These are phyloP conservation scores for Cerceris ruficornis DNA, from an alignment of 2,888 invertebrate species.

Conservation along the genomic window DNA sequence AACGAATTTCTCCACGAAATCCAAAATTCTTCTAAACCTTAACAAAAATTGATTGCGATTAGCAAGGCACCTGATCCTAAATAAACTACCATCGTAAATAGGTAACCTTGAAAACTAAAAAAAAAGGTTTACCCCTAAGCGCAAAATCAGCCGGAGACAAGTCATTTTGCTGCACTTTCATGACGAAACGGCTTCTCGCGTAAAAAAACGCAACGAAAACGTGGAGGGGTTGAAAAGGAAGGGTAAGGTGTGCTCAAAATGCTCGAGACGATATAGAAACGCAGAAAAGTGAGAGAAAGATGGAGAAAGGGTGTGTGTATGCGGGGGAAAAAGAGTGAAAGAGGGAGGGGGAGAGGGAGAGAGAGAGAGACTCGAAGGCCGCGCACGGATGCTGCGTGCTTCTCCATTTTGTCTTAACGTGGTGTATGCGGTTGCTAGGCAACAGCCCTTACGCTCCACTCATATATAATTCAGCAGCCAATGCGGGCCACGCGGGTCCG, in stretches of 20 bases:
- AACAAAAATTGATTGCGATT: too few relatives aligned
- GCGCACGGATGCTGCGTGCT: constrained; percentile 72
- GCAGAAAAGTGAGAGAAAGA: constrained; percentile 20
- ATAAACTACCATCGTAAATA: too few relatives aligned
- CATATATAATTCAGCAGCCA: constrained; percentile 82
- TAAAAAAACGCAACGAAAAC: not conserved
- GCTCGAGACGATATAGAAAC: constrained; percentile 36
- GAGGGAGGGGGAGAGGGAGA: constrained; percentile 21
- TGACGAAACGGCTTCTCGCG: not conserved
- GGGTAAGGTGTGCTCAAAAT: constrained; percentile 35
- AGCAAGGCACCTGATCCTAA: too few relatives aligned
- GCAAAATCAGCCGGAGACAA: too few relatives aligned
- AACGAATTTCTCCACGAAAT: too few relatives aligned
- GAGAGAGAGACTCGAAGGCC: constrained; percentile 50
- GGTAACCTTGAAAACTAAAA: too few relatives aligned
- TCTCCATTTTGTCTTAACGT: constrained; percentile 82
- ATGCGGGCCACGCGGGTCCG: constrained; percentile 81
- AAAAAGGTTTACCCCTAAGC: too few relatives aligned
- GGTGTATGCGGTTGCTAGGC: constrained; percentile 81
- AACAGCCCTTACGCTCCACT: constrained; percentile 82
- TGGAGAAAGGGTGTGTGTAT: constrained; percentile 36
- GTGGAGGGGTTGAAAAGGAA: too few relatives aligned
- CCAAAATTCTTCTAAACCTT: too few relatives aligned
- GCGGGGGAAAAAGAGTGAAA: constrained; percentile 40
- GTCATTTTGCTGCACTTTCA: too few relatives aligned